phyloP scores from a whole-genome alignment of 2,888 invertebrate genomes.

The Lepidocyrtinus sp. region DNA sequence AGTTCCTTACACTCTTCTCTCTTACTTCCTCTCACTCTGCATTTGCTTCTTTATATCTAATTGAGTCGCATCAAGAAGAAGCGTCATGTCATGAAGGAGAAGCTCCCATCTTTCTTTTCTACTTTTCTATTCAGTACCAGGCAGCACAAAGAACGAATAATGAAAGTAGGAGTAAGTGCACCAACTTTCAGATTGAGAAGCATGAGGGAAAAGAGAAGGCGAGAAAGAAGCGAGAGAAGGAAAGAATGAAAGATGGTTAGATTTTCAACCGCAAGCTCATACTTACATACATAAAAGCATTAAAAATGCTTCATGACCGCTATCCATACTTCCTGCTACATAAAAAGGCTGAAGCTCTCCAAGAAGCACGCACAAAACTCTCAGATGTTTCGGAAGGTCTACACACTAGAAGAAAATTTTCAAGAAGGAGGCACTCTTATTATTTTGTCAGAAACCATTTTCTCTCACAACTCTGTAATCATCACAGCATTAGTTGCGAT shows the following conservation, averaged over 20 bases:
- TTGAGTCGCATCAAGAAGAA: slow-evolving; percentile 63
- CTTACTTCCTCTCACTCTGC: slow-evolving; percentile 23
- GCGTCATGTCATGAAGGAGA: slow-evolving; percentile 57
- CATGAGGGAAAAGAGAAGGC: slow-evolving; percentile 22
- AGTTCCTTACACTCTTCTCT: slow-evolving; percentile 40
- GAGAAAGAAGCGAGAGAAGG: slow-evolving; percentile 19
- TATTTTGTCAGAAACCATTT: background rate
- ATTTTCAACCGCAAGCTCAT: slow-evolving; percentile 53
- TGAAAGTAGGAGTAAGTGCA: slow-evolving; percentile 28
- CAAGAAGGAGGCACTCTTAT: slow-evolving; percentile 1
- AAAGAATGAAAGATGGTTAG: slow-evolving; percentile 53
- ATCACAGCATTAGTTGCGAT: slow-evolving; percentile 17
- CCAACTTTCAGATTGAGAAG: background rate
- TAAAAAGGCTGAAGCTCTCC: slow-evolving; percentile 2
- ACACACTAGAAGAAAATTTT: background rate
- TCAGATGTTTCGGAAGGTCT: slow-evolving; percentile 14
- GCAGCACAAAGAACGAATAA: slow-evolving; percentile 45
- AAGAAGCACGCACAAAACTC: slow-evolving; percentile 18
- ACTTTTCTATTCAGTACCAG: slow-evolving; percentile 55
- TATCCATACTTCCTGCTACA: slow-evolving; percentile 23
- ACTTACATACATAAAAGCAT: slow-evolving; percentile 29
- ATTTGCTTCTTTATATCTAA: slow-evolving; percentile 51
- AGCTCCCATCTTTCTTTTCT: slow-evolving; percentile 47
- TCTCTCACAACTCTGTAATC: background rate
- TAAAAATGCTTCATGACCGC: slow-evolving; percentile 37